A percentile compares a stretch with the other conserved stretches of the same genome.
Evolutionary conservation across 2,797 vertebrate genomes (phyloP).

Genomic region (Microctenopoma steveboyesi): DNA sequence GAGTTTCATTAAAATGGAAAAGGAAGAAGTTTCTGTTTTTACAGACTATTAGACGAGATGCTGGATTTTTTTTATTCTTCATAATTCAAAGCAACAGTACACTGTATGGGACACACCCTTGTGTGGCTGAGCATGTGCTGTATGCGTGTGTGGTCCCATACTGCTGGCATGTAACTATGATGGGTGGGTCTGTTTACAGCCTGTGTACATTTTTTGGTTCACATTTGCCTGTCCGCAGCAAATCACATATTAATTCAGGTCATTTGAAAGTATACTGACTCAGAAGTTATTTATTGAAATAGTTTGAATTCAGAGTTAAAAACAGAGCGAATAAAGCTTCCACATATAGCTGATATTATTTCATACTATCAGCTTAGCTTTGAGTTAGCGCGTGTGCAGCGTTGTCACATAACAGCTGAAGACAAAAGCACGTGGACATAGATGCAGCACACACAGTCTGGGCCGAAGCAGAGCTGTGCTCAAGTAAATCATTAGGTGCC

Average conservation of each 20-base stretch:
- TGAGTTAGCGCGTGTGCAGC: not conserved
- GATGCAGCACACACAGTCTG: too few relatives aligned
- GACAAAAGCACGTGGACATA: slow-evolving; percentile 17
- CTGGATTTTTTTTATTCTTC: slow-evolving; percentile 50
- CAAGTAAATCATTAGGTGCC: slow-evolving; percentile 9
- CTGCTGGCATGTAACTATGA: slow-evolving; percentile 54
- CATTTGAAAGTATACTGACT: slow-evolving; percentile 19
- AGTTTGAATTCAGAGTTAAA: not conserved
- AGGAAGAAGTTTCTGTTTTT: slow-evolving; percentile 40
- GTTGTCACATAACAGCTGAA: not conserved
- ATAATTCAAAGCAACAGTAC: slow-evolving; percentile 49
- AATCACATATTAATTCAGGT: slow-evolving; percentile 29
- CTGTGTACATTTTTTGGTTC: slow-evolving; percentile 35
- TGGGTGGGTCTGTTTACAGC: slow-evolving; percentile 52
- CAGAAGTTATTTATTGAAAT: slow-evolving; percentile 6
- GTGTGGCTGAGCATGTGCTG: slow-evolving; percentile 45
- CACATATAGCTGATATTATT: too few relatives aligned
- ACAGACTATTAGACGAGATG: slow-evolving; percentile 39
- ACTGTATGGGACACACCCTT: slow-evolving; percentile 68
- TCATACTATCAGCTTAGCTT: not conserved
- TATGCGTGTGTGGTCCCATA: slow-evolving; percentile 56
- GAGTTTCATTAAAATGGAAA: slow-evolving; percentile 33
- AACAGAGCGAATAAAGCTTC: too few relatives aligned
- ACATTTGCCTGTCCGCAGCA: slow-evolving; percentile 37
- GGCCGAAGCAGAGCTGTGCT: slow-evolving; percentile 20